Conservation (phyloP, 2,113 vertebrate species). For the Oenanthe melanoleuca region DNA sequence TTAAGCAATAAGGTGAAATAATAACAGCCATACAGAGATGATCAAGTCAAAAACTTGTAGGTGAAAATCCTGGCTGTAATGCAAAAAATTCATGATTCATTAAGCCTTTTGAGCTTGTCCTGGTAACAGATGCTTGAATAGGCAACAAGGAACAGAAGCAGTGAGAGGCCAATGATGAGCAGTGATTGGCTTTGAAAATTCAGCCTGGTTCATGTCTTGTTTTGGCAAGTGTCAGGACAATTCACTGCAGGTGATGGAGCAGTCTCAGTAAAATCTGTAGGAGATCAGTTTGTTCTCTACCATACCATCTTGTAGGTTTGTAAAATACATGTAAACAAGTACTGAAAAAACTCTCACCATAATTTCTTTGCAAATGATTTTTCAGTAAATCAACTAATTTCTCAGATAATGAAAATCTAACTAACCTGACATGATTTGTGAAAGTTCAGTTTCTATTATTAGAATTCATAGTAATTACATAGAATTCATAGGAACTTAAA, state of each 20-base stretch:
- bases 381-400: neutral
- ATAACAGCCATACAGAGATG: neutral
- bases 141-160: neutral
- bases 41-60: neutral
- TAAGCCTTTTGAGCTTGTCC: neutral
- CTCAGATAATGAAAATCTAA: neutral
- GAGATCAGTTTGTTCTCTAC: neutral
- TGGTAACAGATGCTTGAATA: neutral
- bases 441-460: neutral
- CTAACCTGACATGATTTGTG: neutral
- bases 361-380: neutral
- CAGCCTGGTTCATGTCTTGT: neutral
- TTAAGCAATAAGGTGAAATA: neutral
- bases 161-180: neutral
- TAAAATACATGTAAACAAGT: neutral
- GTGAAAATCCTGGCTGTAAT: neutral
- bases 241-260: neutral
- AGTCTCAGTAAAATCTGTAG: neutral
- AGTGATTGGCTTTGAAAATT: neutral
- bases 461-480: neutral
- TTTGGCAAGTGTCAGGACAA: neutral
- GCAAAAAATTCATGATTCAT: neutral
- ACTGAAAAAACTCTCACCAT: rapidly evolving
- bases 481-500: neutral
- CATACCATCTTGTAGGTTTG: neutral